A percentile compares a stretch with the other conserved stretches of the same genome.
Conservation (phyloP, 2,113 vertebrate genomes). For the Calidris pygmaea region DNA sequence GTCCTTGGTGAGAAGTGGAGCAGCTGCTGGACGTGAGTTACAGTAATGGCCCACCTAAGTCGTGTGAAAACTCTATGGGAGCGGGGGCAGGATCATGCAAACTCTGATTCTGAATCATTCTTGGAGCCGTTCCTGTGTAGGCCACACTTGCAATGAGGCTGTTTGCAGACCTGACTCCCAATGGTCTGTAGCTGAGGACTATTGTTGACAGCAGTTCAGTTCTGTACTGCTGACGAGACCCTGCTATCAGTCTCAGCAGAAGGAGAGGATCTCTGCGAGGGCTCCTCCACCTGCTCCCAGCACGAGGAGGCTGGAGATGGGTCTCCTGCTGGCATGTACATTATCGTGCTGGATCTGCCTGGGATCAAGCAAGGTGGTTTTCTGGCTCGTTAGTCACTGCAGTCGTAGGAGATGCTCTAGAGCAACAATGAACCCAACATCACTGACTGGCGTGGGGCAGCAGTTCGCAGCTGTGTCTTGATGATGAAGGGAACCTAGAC, state of each 20-base stretch:
- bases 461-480: not conserved
- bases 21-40: conserved; percentile 11
- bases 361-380: not conserved
- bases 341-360: accelerated
- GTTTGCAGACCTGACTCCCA: not conserved
- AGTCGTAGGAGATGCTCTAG: not conserved
- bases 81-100: not conserved
- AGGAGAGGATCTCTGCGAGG: accelerated
- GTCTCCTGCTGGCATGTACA: not conserved
- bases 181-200: not conserved
- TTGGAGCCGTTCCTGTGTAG: conserved; percentile 23
- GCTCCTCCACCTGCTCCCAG: not conserved
- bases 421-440: not conserved
- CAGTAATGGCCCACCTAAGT: conserved; percentile 49
- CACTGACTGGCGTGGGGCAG: accelerated
- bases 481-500: not conserved
- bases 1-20: not conserved
- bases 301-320: not conserved
- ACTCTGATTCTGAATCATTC: not conserved
- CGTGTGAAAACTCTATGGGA: not conserved
- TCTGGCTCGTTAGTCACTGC: not conserved
- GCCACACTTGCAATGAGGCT: not conserved
- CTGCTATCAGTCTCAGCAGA: not conserved
- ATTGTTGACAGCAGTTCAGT: not conserved
- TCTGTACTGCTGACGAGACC: not conserved